Evolutionary conservation across 2,797 vertebrate species (phyloP).

Genomic region (Arvicola amphibius): DNA sequence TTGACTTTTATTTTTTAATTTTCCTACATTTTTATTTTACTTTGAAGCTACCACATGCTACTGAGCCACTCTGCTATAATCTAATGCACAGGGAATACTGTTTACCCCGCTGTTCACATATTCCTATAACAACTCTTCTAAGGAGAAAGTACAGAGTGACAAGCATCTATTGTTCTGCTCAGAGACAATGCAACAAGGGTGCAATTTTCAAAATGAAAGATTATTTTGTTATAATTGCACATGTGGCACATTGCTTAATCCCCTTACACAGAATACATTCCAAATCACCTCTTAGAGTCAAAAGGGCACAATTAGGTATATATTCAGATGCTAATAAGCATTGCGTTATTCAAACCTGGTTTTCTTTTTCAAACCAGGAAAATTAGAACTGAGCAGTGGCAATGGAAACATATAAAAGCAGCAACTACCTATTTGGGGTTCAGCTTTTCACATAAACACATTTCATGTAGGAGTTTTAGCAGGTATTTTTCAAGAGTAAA

Average conservation of each 20-base stretch:
- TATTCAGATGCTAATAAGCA: conserved; percentile 76
- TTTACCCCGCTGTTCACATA: background rate
- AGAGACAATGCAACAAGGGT: conserved; percentile 63
- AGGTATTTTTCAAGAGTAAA: conserved; percentile 65
- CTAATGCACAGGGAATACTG: background rate
- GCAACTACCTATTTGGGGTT: conserved; percentile 59
- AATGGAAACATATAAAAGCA: conserved; percentile 58
- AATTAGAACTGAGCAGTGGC: conserved; percentile 60
- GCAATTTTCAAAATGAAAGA: conserved; percentile 69
- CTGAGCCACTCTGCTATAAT: conserved; percentile 25
- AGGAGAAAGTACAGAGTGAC: conserved; percentile 26
- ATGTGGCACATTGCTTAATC: conserved; percentile 63
- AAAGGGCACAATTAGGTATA: conserved; percentile 59
- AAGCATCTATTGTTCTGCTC: conserved; percentile 63
- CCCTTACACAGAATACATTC: conserved; percentile 56
- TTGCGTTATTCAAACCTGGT: conserved; percentile 70
- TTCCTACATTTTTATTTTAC: conserved; percentile 38
- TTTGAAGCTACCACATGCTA: conserved; percentile 18
- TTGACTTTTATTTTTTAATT: conserved; percentile 50
- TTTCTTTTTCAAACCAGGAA: conserved; percentile 66
- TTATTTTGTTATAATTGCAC: conserved; percentile 62
- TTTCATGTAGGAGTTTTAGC: conserved; percentile 54
- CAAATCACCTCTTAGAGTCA: conserved; percentile 62
- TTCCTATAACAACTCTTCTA: conserved; percentile 3
- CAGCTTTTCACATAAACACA: conserved; percentile 65